Base-by-base conservation (phyloP, 2,797 vertebrate species). In the Atherinosoma microstoma region DNA sequence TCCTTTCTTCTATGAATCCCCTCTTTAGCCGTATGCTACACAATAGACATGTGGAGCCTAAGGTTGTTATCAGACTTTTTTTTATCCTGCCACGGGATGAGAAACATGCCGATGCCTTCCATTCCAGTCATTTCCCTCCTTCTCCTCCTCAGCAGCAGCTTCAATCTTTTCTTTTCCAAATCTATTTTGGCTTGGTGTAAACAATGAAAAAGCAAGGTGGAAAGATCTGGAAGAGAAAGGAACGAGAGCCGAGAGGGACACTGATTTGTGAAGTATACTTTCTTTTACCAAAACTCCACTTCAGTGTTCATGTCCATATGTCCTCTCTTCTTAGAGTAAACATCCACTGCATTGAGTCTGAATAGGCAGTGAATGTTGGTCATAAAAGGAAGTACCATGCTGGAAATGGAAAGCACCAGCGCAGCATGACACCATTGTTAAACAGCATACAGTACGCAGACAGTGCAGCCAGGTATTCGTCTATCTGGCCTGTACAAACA, bases 361-460 rank as follows among this genome's bases (percentile, higher is more conserved):
- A 58, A n/a, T 5, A 49, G 27, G 64, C 53, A 45, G 58, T 1
- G 7, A 64, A 24, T 16, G 36, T 49, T 29, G 49, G 78, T 51
- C 68, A 79, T 24, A 27, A 27, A 72, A 82, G 78, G 81, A 83
- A 82, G 73, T 73, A 78, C 64, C 58, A 4, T 8, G 32, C 36
- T 64, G 78, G 53, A 36, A 76, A 89, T 84, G 78, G 78, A 85
- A 82, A 87, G 88, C 80, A 80, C 74, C 59, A 62, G 57, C n/a
- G 42, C 75, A 59, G 67, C 67, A 34, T 24, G 70, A 84, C 78
- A 71, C 59, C 84, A 54, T 64, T 68, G 30, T 32, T 32, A 29
- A 15, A 47, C 30, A 70, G 80, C 62, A 4, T 15, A 85, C 65
- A 74, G 70, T 71, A 80, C 64, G 70, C 75, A 67, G 72, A 81